A percentile compares a stretch with the other conserved stretches of the same genome.
Evolutionary conservation across 2,113 vertebrate species (phyloP).

Genomic region (Saguinus midas): DNA sequence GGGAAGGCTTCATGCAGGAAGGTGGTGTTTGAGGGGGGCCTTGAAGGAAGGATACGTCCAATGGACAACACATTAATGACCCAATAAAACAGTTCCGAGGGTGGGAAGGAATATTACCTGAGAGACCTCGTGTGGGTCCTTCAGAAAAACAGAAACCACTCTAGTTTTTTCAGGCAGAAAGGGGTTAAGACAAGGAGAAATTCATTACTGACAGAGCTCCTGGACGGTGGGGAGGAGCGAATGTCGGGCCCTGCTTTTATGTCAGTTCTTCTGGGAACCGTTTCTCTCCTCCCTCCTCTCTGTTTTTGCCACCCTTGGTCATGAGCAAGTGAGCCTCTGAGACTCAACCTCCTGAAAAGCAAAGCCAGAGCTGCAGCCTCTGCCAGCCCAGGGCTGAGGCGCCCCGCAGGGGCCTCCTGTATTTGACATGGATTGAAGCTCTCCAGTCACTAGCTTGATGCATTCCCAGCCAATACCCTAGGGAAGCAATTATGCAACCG

Average conservation of each 20-base stretch:
- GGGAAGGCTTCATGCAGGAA: neutral
- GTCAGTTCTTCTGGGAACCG: fast-evolving
- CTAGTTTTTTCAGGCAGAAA: neutral
- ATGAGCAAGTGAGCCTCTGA: neutral
- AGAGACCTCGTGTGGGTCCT: fast-evolving
- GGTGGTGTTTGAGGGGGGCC: fast-evolving
- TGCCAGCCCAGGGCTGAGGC: neutral
- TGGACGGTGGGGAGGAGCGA: neutral
- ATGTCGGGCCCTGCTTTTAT: neutral
- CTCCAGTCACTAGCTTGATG: neutral
- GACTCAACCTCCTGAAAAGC: neutral
- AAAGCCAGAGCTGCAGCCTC: neutral
- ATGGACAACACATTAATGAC: no score
- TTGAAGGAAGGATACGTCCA: neutral
- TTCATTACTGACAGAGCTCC: neutral
- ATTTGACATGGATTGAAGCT: neutral
- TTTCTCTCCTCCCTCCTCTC: no score
- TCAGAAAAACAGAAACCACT: neutral
- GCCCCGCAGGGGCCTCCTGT: neutral
- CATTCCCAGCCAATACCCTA: neutral
- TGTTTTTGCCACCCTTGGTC: neutral
- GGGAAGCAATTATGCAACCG: neutral
- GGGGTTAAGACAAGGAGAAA: neutral
- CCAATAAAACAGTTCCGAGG: no score
- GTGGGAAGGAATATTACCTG: fast-evolving